Conservation (phyloP, 2,888 invertebrate genomes). For the Strigamia crassipes region DNA sequence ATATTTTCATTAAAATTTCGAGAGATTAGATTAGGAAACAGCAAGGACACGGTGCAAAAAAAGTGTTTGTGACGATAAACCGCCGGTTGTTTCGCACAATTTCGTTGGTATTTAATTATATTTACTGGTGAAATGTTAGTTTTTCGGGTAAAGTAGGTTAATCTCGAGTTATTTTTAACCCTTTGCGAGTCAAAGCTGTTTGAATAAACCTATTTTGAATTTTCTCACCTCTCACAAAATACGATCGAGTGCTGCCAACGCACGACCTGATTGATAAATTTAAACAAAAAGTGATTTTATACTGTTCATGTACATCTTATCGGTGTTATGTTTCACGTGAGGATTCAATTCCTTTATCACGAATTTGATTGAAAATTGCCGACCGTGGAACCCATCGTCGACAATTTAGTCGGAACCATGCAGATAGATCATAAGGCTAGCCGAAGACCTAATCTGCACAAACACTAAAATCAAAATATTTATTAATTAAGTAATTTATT, state of each 20-base stretch:
- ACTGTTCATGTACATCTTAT: not conserved
- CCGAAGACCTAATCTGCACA: not conserved
- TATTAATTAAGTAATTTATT: too few relatives aligned
- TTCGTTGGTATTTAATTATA: not conserved
- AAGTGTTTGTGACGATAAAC: not conserved
- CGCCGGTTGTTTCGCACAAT: too few relatives aligned
- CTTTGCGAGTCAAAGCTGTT: slow-evolving; percentile 8
- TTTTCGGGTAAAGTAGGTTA: slow-evolving; percentile 7
- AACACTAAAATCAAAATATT: too few relatives aligned
- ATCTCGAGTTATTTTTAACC: slow-evolving; percentile 18
- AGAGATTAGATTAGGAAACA: not conserved
- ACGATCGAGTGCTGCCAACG: not conserved
- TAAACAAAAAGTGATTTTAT: not conserved
- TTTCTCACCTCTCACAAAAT: not conserved
- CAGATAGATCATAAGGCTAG: not conserved
- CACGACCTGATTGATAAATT: not conserved
- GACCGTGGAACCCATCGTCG: slow-evolving; percentile 1
- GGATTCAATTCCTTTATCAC: slow-evolving; percentile 23
- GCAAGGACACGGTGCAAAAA: not conserved
- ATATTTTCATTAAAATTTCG: not conserved
- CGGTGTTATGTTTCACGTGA: not conserved
- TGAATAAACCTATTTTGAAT: slow-evolving; percentile 12
- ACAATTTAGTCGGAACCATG: not conserved
- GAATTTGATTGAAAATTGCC: not conserved
- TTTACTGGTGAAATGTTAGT: not conserved